These are phyloP conservation scores for Nyctereutes procyonoides DNA, from an alignment of 2,113 vertebrate species.

Conservation along the genomic window DNA sequence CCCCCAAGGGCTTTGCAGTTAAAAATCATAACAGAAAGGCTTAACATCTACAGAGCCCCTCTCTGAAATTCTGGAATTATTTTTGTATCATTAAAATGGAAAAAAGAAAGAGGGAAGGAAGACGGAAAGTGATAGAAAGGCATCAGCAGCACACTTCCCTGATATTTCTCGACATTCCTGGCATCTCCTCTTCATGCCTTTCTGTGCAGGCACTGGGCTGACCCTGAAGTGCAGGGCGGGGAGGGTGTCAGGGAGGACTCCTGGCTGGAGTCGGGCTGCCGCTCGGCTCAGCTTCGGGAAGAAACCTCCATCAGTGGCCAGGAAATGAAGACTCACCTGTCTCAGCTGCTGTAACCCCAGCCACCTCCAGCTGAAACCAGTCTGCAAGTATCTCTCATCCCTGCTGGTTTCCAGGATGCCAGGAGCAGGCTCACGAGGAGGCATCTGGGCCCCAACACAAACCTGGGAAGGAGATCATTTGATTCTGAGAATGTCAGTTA, in stretches of 20 bases:
- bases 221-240: background rate
- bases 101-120: background rate
- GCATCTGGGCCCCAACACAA: slow-evolving; percentile 2
- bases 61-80: slow-evolving; percentile 16
- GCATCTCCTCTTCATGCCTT: background rate
- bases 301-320: background rate
- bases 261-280: background rate
- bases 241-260: background rate
- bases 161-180: background rate
- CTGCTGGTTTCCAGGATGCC: background rate
- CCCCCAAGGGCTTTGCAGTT: slow-evolving; percentile 16
- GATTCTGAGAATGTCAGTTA: background rate
- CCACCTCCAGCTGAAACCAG: background rate
- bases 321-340: background rate
- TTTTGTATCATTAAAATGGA: slow-evolving; percentile 27
- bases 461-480: background rate
- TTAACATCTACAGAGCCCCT: background rate
- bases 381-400: background rate
- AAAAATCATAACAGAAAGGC: slow-evolving; percentile 47
- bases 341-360: background rate
- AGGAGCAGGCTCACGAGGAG: background rate
- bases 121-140: background rate
- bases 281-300: background rate
- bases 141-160: background rate
- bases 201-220: background rate